Conservation (phyloP, 1,140 invertebrate species). For the Bathynomus jamesi region DNA sequence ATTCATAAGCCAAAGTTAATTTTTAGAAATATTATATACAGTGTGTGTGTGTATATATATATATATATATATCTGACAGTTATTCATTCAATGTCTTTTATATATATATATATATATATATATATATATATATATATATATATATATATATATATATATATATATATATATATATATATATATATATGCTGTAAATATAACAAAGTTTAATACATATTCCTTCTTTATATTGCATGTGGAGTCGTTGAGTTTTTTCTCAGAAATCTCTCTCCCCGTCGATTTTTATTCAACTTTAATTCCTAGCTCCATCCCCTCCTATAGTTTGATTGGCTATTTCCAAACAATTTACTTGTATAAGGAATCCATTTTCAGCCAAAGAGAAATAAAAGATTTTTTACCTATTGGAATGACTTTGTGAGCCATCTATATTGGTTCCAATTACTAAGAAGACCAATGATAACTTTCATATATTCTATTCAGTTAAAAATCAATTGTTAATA, state of each 20-base stretch:
- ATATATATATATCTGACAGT: neutral
- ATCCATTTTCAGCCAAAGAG: neutral
- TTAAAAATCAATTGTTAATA: neutral
- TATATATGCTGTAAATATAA: neutral
- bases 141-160: slow-evolving; percentile 13
- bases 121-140: slow-evolving; percentile 2
- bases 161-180: slow-evolving; percentile 13
- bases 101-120: neutral
- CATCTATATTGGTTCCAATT: neutral
- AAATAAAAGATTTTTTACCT: neutral
- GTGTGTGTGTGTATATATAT: neutral
- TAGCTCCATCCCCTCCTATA: neutral
- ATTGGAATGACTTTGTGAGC: slow-evolving; percentile 1
- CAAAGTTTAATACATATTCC: neutral
- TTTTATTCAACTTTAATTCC: neutral
- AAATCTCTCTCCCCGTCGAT: neutral
- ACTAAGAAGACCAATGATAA: neutral
- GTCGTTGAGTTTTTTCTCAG: neutral
- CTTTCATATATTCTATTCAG: neutral
- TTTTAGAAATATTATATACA: too few species aligned
- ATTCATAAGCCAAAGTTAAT: too few species aligned
- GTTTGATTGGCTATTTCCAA: neutral
- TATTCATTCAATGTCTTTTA: too few species aligned
- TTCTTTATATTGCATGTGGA: neutral
- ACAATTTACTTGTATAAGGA: neutral